phyloP scores from a whole-genome alignment of 1,140 invertebrate species.

The Homalodisca vitripennis region DNA sequence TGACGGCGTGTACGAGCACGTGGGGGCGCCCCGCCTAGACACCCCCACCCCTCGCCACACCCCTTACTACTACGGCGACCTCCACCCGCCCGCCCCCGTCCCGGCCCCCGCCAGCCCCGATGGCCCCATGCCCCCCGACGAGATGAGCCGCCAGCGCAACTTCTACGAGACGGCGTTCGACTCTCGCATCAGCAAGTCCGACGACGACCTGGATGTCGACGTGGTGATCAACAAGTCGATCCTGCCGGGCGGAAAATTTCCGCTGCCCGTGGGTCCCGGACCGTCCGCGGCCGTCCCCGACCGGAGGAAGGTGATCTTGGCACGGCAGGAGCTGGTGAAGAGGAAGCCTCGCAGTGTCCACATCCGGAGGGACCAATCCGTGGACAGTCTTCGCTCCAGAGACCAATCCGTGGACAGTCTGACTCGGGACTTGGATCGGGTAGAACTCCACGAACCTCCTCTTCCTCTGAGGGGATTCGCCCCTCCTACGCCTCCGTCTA shows the following conservation, averaged over 20 bases:
- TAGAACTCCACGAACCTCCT: constrained; percentile 34
- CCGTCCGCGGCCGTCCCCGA: neutral
- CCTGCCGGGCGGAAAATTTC: constrained; percentile 14
- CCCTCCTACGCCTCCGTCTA: constrained; percentile 75
- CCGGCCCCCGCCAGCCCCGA: neutral
- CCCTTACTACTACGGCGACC: constrained; percentile 33
- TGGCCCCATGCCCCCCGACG: constrained; percentile 44
- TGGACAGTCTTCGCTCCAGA: constrained; percentile 55
- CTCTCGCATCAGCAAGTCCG: constrained; percentile 76
- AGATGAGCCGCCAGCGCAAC: constrained; percentile 70
- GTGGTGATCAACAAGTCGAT: constrained; percentile 35
- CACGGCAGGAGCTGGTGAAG: constrained; percentile 26
- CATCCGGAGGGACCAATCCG: constrained; percentile 30
- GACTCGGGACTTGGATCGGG: constrained; percentile 55
- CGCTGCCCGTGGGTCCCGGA: neutral
- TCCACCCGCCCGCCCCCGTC: neutral
- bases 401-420: constrained; percentile 54
- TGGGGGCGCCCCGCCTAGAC: neutral
- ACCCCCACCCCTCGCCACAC: neutral
- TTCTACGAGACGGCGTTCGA: constrained; percentile 89
- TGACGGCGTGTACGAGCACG: constrained; percentile 27
- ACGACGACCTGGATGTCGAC: constrained; percentile 70
- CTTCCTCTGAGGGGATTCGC: constrained; percentile 46
- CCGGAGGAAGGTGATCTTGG: neutral
- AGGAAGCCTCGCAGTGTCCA: neutral